phyloP scores from a whole-genome alignment of 37 sponge, comb jelly and placozoan species.

The Oopsacas minuta region DNA sequence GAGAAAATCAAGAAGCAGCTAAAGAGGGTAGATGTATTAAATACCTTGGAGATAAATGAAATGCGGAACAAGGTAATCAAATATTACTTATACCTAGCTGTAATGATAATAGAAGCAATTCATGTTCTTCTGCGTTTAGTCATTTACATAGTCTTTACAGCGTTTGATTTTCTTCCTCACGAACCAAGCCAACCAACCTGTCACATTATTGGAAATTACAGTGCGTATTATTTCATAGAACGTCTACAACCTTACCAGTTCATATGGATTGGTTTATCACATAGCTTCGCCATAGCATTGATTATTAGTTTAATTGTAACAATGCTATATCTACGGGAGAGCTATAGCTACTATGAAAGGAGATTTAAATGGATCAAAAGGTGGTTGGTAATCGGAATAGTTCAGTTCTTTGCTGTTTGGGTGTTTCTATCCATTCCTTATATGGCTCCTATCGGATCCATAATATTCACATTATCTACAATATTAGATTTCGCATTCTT shows the following conservation, averaged over 20 bases:
- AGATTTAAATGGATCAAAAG: background rate
- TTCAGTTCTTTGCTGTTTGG: background rate
- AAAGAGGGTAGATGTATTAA: background rate
- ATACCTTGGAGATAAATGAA: background rate
- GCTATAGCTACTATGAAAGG: background rate
- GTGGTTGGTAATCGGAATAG: background rate
- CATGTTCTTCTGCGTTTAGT: background rate
- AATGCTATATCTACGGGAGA: background rate
- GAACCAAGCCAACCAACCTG: background rate
- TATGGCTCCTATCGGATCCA: background rate
- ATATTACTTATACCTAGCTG: background rate
- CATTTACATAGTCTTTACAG: background rate
- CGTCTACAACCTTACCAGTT: background rate
- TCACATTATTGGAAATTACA: background rate
- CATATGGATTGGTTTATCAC: conserved; percentile 11
- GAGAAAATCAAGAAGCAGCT: background rate
- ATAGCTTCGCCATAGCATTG: background rate
- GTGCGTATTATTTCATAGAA: background rate
- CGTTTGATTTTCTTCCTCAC: background rate
- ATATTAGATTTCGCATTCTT: background rate
- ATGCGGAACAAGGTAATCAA: background rate
- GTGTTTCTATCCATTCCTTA: background rate
- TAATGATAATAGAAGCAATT: background rate
- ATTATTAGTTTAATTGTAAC: conserved; percentile 3
- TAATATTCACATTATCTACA: background rate